Percentiles rank a stretch among this genome's conserved stretches.
phyloP scores from a whole-genome alignment of 2,797 vertebrate genomes.

The Percopsis omiscomaycus region DNA sequence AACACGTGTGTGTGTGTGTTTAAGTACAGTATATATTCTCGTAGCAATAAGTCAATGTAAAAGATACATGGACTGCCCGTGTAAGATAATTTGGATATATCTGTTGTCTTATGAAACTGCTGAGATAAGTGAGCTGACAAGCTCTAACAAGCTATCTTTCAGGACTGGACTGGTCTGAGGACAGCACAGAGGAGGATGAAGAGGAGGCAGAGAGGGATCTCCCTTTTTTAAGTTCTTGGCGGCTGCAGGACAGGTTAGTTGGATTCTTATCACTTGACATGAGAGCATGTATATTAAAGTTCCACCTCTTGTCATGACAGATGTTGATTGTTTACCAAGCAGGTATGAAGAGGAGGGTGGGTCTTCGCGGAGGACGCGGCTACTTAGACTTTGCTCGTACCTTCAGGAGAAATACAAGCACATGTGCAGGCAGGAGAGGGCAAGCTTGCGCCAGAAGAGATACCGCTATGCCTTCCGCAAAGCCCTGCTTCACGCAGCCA shows the following conservation, averaged over 20 bases:
- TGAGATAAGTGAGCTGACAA: constrained; percentile 10
- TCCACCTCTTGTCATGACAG: not conserved
- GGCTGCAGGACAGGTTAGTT: constrained; percentile 80
- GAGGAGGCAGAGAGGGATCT: constrained; percentile 83
- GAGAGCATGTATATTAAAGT: not conserved
- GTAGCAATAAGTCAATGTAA: not conserved
- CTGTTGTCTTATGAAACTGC: constrained; percentile 4
- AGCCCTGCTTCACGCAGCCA: constrained; percentile 93
- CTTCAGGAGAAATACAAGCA: constrained; percentile 98
- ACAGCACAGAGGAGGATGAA: constrained; percentile 90
- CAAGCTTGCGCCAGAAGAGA: constrained; percentile 90
- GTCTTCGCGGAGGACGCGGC: constrained; percentile 86
- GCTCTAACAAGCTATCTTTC: constrained; percentile 55
- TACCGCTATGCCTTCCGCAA: constrained; percentile 92
- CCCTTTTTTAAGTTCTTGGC: constrained; percentile 86
- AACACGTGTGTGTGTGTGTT: not conserved
- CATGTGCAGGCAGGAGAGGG: constrained; percentile 96
- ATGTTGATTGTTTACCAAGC: constrained; percentile 7
- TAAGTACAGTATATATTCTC: not conserved
- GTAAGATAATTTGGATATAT: not conserved
- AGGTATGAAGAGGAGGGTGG: constrained; percentile 83
- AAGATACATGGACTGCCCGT: constrained; percentile 1
- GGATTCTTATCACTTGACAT: not conserved
- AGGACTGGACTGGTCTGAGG: constrained; percentile 99
- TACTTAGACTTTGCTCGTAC: constrained; percentile 95